Evolutionary conservation across 2,797 vertebrate genomes (phyloP).

Genomic region (Poeciliopsis gracilis): DNA sequence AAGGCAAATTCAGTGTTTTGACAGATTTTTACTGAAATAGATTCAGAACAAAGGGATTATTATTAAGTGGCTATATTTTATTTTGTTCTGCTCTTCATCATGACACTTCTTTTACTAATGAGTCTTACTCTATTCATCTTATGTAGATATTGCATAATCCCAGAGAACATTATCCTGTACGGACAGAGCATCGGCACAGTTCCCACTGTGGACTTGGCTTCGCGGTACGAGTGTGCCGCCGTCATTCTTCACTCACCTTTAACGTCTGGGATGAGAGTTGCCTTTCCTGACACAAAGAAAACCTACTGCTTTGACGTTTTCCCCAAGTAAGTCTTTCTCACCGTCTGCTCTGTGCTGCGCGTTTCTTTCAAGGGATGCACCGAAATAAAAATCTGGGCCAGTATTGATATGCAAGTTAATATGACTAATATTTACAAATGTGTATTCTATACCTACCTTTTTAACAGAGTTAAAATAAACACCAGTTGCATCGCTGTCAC

Average conservation of each 20-base stretch:
- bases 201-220: conserved; percentile 95
- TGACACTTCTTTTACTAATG: not conserved
- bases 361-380: not conserved
- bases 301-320: conserved; percentile 98
- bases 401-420: not conserved
- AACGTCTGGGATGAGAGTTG: conserved; percentile 97
- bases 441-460: not conserved
- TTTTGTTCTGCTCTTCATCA: not conserved
- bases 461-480: not conserved
- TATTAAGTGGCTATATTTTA: not conserved
- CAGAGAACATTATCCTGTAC: conserved; percentile 96
- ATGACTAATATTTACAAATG: not conserved
- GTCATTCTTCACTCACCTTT: conserved; percentile 97
- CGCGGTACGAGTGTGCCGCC: conserved; percentile 95
- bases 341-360: not conserved
- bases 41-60: not conserved
- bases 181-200: conserved; percentile 98
- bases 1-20: not conserved
- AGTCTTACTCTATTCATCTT: conserved; percentile 9
- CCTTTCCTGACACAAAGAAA: conserved; percentile 98
- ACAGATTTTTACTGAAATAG: not conserved
- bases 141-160: conserved; percentile 93
- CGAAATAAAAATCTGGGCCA: not conserved
- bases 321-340: conserved; percentile 86
- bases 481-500: too few species aligned